phyloP scores from a whole-genome alignment of 2,797 vertebrate genomes.

The Lemur catta region DNA sequence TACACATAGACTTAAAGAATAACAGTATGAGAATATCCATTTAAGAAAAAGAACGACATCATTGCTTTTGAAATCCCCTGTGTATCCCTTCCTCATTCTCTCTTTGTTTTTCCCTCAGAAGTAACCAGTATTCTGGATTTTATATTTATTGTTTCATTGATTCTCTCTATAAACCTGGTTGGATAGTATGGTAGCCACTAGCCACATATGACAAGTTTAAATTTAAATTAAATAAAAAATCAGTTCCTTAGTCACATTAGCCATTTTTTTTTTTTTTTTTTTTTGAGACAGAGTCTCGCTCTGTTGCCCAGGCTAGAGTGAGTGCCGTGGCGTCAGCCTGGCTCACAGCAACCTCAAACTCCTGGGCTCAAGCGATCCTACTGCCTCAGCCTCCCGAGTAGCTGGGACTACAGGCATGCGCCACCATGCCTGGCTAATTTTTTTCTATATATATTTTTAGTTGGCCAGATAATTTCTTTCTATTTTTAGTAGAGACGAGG shows the following conservation, averaged over 20 bases:
- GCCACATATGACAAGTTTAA: neutral
- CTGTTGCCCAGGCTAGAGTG: too few species aligned
- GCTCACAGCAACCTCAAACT: too few species aligned
- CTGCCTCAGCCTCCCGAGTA: too few species aligned
- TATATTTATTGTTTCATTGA: neutral
- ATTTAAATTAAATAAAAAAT: neutral
- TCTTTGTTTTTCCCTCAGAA: neutral
- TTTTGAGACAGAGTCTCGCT: too few species aligned
- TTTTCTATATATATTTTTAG: too few species aligned
- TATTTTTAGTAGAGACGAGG: too few species aligned
- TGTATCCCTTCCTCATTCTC: neutral
- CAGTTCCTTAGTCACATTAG: neutral
- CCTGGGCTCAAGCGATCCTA: too few species aligned
- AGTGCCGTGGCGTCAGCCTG: too few species aligned
- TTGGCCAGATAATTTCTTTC: too few species aligned
- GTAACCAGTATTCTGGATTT: neutral
- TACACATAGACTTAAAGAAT: neutral
- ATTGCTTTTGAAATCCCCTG: conserved; percentile 2
- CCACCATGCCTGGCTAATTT: too few species aligned
- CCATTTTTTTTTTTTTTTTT: neutral
- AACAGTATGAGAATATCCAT: neutral
- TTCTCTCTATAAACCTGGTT: neutral
- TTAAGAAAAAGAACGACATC: neutral
- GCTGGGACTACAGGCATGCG: too few species aligned
- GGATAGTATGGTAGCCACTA: neutral